Conservation (phyloP, 2,888 invertebrate genomes). For the Apocheima hispidaria region DNA sequence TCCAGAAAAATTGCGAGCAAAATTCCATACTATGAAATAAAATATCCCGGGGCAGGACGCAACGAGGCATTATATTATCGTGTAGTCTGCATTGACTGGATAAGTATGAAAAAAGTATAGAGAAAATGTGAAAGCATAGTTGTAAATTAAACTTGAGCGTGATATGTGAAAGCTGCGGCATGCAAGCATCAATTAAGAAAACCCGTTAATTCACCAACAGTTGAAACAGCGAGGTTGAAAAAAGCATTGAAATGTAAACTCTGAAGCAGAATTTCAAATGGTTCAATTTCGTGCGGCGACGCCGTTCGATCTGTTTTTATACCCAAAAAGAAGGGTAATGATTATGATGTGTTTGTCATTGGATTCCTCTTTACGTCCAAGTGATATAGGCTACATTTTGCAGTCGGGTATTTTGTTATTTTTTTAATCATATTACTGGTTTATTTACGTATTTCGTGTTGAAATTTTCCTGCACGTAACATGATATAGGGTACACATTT, state of each 20-base stretch:
- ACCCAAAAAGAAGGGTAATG: no score
- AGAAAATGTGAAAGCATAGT: slow-evolving; percentile 4
- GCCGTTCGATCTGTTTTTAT: background rate
- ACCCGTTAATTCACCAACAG: background rate
- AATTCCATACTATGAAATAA: no score
- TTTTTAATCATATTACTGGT: no score
- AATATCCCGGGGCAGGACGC: no score
- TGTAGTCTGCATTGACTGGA: background rate
- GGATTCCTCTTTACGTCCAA: no score
- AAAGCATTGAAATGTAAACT: background rate
- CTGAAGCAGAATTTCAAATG: background rate
- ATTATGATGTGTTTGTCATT: no score
- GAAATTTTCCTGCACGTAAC: background rate
- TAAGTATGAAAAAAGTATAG: slow-evolving; percentile 6
- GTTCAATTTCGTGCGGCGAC: background rate
- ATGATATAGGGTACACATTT: background rate
- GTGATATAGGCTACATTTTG: no score
- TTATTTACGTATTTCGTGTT: no score
- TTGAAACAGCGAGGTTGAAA: background rate
- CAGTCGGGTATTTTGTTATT: no score
- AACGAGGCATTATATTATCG: background rate
- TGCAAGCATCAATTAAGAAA: slow-evolving; percentile 49
- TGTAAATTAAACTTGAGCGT: slow-evolving; percentile 31
- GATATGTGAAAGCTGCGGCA: slow-evolving; percentile 48
- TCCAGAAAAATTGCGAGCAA: no score